Evolutionary conservation across 1,140 invertebrate genomes (phyloP), one percentile per base, ranked within the genome.

Genomic region (Ostrea edulis): DNA sequence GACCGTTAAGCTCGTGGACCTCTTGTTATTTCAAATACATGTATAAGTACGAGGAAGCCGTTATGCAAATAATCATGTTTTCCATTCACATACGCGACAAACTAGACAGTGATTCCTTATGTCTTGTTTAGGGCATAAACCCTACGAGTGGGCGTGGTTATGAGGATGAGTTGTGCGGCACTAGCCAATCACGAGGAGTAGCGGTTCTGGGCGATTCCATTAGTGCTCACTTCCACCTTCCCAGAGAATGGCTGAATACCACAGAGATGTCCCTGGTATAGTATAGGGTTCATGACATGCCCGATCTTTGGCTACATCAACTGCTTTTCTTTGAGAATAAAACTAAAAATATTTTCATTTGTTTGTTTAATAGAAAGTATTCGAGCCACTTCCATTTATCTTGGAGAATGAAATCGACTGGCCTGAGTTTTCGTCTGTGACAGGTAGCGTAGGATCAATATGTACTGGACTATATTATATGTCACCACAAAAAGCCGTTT

Each of bases 121-220:
- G n/a, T 29, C 17, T 84, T 62, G 17, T 85, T n/a, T 84, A 95
- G 93, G 95, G 96, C 8, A 55, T 91, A 8, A 93, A 95, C 89
- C 89, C 90, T 12, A 53, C 62, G 9, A 94, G 92, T 8, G 93
- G 92, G 7, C 86, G 86, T 35, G 88, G 95, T 0, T 96, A 95
- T 91, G 96, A 96, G 91, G 93, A 94, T 20, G 88, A 92, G 62
- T 92, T 96, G 7, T 96, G 96, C 89, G 90, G 86, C 0, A 90
- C 92, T 8, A 93, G 92, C 14, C 87, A 93, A 11, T 91, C 93
- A 9, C 87, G 93, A 71, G 96, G 96, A 22, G 86, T 96, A 0
- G 93, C 95, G n/a, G 94, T 95, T n/a, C 90, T 96, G 35, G 96
- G 96, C 4, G 96, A 96, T 90, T 96, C 96, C 2, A 93, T 96